phyloP scores from a whole-genome alignment of 2,797 vertebrate species.

The Diceros bicornis region DNA sequence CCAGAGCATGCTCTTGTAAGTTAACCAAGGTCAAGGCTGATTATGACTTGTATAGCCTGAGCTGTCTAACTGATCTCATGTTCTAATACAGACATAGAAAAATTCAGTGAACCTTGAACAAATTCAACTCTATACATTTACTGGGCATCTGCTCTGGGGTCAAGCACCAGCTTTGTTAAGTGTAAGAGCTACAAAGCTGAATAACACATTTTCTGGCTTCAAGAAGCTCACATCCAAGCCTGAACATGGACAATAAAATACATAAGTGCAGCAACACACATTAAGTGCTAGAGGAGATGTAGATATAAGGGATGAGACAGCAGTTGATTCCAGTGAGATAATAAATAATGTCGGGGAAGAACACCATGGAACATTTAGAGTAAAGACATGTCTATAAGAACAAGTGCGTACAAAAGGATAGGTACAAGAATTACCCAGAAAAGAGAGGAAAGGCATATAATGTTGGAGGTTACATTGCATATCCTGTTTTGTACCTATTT shows the following conservation, averaged over 20 bases:
- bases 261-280: neutral
- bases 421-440: neutral
- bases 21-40: conserved; percentile 52
- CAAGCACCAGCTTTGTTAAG: conserved; percentile 56
- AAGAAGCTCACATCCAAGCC: neutral
- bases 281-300: neutral
- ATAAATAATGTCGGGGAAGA: neutral
- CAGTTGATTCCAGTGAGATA: conserved; percentile 16
- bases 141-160: conserved; percentile 50
- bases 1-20: conserved; percentile 12
- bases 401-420: neutral
- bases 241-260: neutral
- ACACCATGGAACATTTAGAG: neutral
- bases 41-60: conserved; percentile 55
- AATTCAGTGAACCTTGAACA: conserved; percentile 69
- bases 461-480: neutral
- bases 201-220: neutral
- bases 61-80: neutral
- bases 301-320: neutral
- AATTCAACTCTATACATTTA: neutral
- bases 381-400: neutral
- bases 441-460: neutral
- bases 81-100: conserved; percentile 24
- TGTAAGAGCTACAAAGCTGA: neutral
- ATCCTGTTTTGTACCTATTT: conserved; percentile 27